Evolutionary conservation across 2,113 vertebrate genomes (phyloP).

Genomic region (Coreoperca whiteheadi): DNA sequence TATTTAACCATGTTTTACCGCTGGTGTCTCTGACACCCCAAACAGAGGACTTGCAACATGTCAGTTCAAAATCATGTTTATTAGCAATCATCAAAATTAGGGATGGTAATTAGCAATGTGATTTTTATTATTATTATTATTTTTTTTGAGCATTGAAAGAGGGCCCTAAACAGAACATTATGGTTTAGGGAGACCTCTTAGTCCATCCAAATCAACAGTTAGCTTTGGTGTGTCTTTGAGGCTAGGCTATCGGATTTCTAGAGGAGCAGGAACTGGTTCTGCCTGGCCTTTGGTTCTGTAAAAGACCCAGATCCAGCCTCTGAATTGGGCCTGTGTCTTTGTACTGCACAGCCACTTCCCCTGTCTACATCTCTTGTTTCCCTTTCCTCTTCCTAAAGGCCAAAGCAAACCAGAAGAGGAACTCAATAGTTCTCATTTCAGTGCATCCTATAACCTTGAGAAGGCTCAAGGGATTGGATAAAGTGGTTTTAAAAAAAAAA

Average conservation of each 20-base stretch:
- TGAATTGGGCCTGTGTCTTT: conserved; percentile 23
- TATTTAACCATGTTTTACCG: no score
- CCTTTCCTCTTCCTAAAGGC: conserved; percentile 52
- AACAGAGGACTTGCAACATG: no score
- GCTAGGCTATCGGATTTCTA: neutral
- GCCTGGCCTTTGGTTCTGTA: neutral
- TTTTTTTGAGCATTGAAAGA: neutral
- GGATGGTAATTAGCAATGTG: no score
- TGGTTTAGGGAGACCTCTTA: neutral
- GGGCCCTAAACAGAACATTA: neutral
- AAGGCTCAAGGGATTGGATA: neutral
- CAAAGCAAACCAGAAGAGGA: conserved; percentile 19
- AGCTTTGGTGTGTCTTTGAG: neutral
- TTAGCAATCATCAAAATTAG: neutral
- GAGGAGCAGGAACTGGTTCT: neutral
- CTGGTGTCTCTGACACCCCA: no score
- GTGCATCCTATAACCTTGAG: conserved; percentile 26
- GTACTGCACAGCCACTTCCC: conserved; percentile 14
- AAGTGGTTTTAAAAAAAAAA: neutral
- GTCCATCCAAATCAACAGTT: neutral
- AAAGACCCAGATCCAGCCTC: neutral
- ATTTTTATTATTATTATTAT: no score
- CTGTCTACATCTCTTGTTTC: conserved; percentile 27
- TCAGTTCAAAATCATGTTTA: neutral
- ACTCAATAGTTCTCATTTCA: conserved; percentile 10